Conservation (phyloP, 2,113 vertebrate species). For the Dasyurus viverrinus region DNA sequence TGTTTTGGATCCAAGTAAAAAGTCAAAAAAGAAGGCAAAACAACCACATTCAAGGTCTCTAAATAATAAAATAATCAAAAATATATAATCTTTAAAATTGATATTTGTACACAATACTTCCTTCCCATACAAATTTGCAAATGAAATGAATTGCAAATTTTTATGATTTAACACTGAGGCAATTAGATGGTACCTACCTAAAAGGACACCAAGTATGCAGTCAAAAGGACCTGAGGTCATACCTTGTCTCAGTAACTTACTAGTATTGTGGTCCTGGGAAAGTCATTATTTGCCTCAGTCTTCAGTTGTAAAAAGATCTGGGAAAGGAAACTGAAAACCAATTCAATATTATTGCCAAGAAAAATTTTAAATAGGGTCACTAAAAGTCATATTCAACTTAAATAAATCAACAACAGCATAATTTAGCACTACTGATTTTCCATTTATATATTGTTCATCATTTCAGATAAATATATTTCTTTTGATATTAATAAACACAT, state of each 20-base stretch:
- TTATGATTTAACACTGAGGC: background rate
- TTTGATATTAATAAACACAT: slow-evolving; percentile 63
- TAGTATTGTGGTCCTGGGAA: background rate
- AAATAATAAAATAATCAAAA: background rate
- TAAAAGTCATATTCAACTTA: background rate
- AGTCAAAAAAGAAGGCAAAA: background rate
- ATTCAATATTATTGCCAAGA: background rate
- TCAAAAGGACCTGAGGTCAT: background rate
- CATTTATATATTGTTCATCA: slow-evolving; percentile 57
- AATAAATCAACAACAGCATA: background rate
- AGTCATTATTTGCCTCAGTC: background rate
- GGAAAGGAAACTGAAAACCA: background rate
- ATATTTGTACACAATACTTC: slow-evolving; percentile 2
- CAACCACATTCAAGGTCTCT: background rate
- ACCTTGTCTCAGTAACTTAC: background rate
- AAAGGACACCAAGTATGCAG: no score
- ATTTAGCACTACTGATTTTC: slow-evolving; percentile 68
- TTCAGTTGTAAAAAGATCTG: background rate
- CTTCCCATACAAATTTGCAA: background rate
- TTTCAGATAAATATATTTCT: slow-evolving; percentile 58
- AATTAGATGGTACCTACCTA: no score
- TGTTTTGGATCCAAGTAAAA: background rate
- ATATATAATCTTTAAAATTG: slow-evolving; percentile 28
- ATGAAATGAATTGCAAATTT: slow-evolving; percentile 59
- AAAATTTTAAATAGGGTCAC: background rate